Evolutionary conservation across 2,797 vertebrate genomes (phyloP).

Genomic region (Garrulus glandarius): DNA sequence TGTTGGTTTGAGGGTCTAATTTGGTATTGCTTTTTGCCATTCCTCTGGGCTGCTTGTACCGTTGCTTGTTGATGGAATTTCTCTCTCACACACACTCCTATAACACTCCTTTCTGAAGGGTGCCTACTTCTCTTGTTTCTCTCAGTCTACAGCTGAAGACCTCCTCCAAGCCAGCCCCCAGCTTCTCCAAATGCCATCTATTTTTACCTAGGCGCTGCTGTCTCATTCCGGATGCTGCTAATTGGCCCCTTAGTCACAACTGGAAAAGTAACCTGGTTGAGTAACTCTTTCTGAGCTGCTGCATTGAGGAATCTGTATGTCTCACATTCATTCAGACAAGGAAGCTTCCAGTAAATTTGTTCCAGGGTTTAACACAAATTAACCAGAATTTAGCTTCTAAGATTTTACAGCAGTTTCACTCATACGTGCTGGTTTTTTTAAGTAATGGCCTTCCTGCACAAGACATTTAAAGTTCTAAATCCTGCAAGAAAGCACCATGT

Average conservation of each 20-base stretch:
- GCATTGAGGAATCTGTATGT: not conserved
- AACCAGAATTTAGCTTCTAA: not conserved
- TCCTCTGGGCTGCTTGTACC: not conserved
- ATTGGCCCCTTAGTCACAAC: slow-evolving; percentile 66
- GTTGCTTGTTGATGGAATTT: not conserved
- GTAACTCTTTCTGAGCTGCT: slow-evolving; percentile 49
- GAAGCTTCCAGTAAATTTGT: not conserved
- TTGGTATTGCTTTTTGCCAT: not conserved
- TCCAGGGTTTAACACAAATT: not conserved
- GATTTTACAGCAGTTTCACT: not conserved
- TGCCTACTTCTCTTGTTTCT: not conserved
- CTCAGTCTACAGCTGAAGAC: not conserved
- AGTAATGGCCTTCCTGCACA: not conserved
- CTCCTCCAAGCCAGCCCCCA: slow-evolving; percentile 20
- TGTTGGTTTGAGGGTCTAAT: not conserved
- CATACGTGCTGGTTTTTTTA: not conserved
- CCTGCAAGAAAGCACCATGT: not conserved
- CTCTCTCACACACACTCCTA: not conserved
- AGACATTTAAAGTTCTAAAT: not conserved
- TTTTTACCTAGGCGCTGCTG: slow-evolving; percentile 40
- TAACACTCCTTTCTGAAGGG: not conserved
- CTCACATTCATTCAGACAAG: not conserved
- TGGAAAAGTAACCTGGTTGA: slow-evolving; percentile 47
- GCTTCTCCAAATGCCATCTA: slow-evolving; percentile 63
- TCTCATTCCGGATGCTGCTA: slow-evolving; percentile 59